These are phyloP conservation scores for Tympanuchus pallidicinctus DNA, from an alignment of 2,113 vertebrate genomes.

Conservation along the genomic window DNA sequence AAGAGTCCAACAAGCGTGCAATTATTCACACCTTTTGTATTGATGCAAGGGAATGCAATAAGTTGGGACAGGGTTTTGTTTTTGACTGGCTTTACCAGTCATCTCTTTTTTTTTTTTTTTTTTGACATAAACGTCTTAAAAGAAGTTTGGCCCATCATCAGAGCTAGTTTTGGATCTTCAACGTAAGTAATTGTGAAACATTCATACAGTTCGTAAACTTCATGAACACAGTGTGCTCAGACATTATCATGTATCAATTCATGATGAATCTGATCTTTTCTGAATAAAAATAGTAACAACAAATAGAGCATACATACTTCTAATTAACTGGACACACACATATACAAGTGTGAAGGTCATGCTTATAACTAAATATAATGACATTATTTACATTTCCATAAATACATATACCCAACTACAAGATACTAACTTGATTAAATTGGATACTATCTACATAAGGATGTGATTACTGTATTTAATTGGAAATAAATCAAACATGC, in stretches of 20 bases:
- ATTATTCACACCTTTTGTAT: neutral
- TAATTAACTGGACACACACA: neutral
- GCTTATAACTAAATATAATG: neutral
- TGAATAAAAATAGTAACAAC: neutral
- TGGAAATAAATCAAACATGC: neutral
- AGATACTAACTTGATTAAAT: neutral
- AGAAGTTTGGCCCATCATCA: neutral
- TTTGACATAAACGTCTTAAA: neutral
- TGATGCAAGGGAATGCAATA: neutral
- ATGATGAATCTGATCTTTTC: neutral
- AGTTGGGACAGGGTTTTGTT: neutral
- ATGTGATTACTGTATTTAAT: neutral
- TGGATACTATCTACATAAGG: neutral
- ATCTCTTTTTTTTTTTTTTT: neutral
- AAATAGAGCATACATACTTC: neutral
- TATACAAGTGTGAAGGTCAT: neutral
- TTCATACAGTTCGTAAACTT: neutral
- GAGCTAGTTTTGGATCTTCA: neutral
- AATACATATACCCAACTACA: neutral
- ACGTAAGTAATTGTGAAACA: neutral
- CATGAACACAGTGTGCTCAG: neutral
- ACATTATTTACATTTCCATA: neutral
- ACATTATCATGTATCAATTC: neutral
- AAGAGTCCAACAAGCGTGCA: neutral
- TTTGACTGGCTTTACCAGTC: neutral